These are phyloP conservation scores for Tolypeutes matacus DNA, from an alignment of 2,797 vertebrate genomes.

Conservation along the genomic window DNA sequence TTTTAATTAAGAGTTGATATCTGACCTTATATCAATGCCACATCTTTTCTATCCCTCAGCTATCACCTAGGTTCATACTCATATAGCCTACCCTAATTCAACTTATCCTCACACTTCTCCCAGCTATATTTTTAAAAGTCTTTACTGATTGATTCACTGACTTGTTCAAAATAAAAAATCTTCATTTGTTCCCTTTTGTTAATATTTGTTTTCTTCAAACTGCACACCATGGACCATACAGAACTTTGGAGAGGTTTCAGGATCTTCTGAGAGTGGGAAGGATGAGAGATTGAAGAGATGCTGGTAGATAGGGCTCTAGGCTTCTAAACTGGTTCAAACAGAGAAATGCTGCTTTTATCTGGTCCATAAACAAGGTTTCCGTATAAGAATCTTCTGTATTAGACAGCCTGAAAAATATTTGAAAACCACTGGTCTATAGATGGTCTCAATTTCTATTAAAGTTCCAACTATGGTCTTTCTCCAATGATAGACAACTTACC, in stretches of 20 bases:
- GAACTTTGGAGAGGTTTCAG: background rate
- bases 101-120: background rate
- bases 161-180: background rate
- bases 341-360: background rate
- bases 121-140: background rate
- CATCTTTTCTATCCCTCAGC: background rate
- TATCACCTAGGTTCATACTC: background rate
- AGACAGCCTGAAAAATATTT: background rate
- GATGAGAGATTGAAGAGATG: background rate
- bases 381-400: background rate
- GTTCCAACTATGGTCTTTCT: background rate
- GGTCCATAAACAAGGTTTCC: background rate
- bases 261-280: background rate
- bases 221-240: background rate
- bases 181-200: background rate
- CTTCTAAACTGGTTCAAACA: conserved; percentile 11
- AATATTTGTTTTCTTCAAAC: conserved; percentile 33
- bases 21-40: background rate
- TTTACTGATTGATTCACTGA: background rate
- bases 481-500: background rate
- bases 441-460: background rate
- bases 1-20: background rate
- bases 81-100: background rate
- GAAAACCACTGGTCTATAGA: background rate
- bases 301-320: background rate